Conservation (phyloP, 1,140 invertebrate species). For the Diachasma alloeum region DNA sequence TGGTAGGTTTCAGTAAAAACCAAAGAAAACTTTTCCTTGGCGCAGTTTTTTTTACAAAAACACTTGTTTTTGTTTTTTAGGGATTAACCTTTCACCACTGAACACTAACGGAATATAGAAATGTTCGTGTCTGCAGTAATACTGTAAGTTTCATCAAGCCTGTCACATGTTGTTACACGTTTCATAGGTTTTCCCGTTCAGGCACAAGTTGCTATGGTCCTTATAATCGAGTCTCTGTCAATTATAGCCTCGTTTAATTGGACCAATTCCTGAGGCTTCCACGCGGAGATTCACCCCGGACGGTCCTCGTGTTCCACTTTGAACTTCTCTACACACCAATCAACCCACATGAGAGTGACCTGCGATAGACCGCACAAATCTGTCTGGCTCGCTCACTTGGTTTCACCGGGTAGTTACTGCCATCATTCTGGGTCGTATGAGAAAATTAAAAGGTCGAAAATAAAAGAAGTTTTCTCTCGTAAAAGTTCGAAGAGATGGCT, state of each 20-base stretch:
- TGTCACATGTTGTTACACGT: neutral
- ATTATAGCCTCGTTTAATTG: slow-evolving; percentile 32
- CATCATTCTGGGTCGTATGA: neutral
- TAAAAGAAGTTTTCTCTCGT: too few relatives aligned
- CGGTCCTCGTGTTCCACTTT: neutral
- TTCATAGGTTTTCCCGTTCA: neutral
- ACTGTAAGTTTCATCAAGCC: neutral
- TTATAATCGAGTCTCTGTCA: slow-evolving; percentile 33
- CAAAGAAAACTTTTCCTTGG: too few relatives aligned
- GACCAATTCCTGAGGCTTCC: slow-evolving; percentile 12
- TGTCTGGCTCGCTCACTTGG: neutral
- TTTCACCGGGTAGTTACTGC: neutral
- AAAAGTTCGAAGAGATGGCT: neutral
- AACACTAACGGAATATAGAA: neutral
- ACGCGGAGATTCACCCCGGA: neutral
- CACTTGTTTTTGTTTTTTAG: too few relatives aligned
- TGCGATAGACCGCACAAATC: neutral
- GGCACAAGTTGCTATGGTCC: neutral
- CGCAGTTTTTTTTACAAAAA: too few relatives aligned
- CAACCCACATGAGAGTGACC: neutral
- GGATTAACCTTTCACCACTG: neutral
- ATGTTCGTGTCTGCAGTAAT: neutral
- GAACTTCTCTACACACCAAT: neutral
- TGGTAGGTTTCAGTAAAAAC: too few relatives aligned
- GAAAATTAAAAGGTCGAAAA: neutral